Evolutionary conservation across 92 coral and sea anemone genomes (phyloP).

Genomic region (Porites cylindrica): DNA sequence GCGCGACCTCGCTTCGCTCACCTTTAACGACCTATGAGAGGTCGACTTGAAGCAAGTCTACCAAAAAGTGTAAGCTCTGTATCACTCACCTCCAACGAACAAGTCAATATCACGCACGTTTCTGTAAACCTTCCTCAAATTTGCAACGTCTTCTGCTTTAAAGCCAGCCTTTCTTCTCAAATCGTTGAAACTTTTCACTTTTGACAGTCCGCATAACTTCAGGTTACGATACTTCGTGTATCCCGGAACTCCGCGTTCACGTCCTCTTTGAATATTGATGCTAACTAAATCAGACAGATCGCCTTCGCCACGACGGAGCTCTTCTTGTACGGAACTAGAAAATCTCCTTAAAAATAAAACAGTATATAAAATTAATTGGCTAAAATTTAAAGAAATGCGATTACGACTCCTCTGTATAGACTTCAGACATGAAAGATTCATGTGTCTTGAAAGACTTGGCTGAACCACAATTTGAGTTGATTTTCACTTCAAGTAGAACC

Average conservation of each 20-base stretch:
- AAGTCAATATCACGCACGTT: constrained; percentile 65
- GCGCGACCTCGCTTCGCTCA: too few relatives aligned
- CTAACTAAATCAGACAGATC: neutral
- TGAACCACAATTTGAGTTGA: too few relatives aligned
- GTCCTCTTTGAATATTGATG: constrained; percentile 26
- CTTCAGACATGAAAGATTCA: too few relatives aligned
- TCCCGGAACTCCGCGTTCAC: constrained; percentile 22
- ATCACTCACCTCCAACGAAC: constrained; percentile 75
- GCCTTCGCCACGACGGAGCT: constrained; percentile 19
- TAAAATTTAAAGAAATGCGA: too few relatives aligned
- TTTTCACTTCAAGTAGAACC: too few relatives aligned
- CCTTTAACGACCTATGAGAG: too few relatives aligned
- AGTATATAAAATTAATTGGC: neutral
- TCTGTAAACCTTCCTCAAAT: neutral
- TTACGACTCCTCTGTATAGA: too few relatives aligned
- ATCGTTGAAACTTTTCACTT: neutral
- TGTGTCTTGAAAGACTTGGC: too few relatives aligned
- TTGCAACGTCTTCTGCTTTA: neutral
- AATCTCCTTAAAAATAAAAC: constrained; percentile 8
- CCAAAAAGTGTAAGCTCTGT: too few relatives aligned
- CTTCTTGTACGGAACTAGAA: constrained; percentile 17
- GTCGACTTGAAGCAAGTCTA: neutral
- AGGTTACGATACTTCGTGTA: constrained; percentile 4
- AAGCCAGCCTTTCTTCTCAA: neutral
- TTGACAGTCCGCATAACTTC: constrained; percentile 13